A percentile compares a stretch with the other conserved stretches of the same genome.
These are phyloP conservation scores for Rosalia funebris DNA, from an alignment of 2,888 invertebrate species.

Conservation along the genomic window DNA sequence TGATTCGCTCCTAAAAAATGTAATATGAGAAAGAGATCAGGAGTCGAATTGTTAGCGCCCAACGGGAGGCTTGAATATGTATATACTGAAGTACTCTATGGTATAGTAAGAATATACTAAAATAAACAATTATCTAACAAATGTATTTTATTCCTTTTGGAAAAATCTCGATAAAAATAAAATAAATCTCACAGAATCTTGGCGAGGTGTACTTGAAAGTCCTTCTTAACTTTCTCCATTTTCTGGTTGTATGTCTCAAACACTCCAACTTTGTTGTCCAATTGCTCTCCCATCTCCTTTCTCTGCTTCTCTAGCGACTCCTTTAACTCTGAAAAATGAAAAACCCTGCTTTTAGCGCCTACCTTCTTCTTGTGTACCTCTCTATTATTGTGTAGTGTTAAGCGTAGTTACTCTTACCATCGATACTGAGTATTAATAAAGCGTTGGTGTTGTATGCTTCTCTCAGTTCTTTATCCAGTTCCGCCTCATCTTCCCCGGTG, in stretches of 20 bases:
- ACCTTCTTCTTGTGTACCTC: no score
- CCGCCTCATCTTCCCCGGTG: slow-evolving; percentile 45
- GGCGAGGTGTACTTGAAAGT: slow-evolving; percentile 43
- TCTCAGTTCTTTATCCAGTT: slow-evolving; percentile 46
- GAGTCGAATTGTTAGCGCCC: neutral
- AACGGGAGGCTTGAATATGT: no score
- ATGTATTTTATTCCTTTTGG: no score
- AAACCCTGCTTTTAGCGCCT: no score
- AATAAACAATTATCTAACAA: no score
- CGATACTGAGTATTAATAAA: slow-evolving; percentile 39
- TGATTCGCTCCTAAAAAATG: slow-evolving; percentile 42
- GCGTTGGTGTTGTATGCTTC: slow-evolving; percentile 47
- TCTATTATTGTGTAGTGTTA: neutral
- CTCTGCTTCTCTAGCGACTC: slow-evolving; percentile 48
- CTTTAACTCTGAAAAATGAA: slow-evolving; percentile 47
- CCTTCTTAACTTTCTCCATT: slow-evolving; percentile 44
- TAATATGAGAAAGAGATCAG: neutral
- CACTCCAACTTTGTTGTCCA: slow-evolving; percentile 46
- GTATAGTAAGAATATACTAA: no score
- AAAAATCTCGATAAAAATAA: no score
- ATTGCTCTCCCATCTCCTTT: slow-evolving; percentile 48
- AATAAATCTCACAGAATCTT: slow-evolving; percentile 44
- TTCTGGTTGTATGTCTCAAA: slow-evolving; percentile 46
- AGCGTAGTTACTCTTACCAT: slow-evolving; percentile 30
- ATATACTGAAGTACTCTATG: no score